These are phyloP conservation scores for Asbolus verrucosus DNA, from an alignment of 1,140 invertebrate species.

Conservation along the genomic window DNA sequence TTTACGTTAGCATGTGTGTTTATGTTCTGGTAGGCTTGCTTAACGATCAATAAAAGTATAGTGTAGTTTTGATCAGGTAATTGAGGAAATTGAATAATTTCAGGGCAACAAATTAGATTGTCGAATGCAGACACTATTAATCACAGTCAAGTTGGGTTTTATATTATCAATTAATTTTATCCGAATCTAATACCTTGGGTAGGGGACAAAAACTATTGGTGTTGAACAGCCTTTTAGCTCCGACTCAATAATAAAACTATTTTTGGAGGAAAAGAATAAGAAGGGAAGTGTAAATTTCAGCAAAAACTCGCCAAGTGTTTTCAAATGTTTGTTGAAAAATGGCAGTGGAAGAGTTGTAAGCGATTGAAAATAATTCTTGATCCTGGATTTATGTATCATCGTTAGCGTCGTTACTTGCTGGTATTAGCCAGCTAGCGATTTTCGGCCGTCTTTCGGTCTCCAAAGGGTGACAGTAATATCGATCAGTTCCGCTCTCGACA, in stretches of 20 bases:
- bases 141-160: slow-evolving; percentile 2
- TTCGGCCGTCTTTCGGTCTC: slow-evolving; percentile 36
- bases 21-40: not conserved
- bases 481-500: slow-evolving; percentile 20
- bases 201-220: slow-evolving; percentile 5
- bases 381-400: slow-evolving; percentile 38
- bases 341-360: slow-evolving; percentile 24
- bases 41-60: slow-evolving; percentile 1
- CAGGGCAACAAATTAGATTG: slow-evolving; percentile 5
- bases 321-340: slow-evolving; percentile 37
- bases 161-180: slow-evolving; percentile 29
- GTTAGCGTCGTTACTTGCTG: slow-evolving; percentile 36
- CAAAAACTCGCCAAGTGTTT: slow-evolving; percentile 36
- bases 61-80: slow-evolving; percentile 2
- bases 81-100: slow-evolving; percentile 8
- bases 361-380: slow-evolving; percentile 38
- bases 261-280: not conserved
- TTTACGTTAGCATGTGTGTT: not conserved
- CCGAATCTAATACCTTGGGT: slow-evolving; percentile 1
- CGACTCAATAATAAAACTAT: slow-evolving; percentile 17
- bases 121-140: slow-evolving; percentile 15
- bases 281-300: slow-evolving; percentile 31
- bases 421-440: slow-evolving; percentile 36
- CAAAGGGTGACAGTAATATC: slow-evolving; percentile 33
- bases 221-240: no score